Percentiles rank a stretch among this genome's conserved stretches.
These are phyloP conservation scores for Alectoris magna DNA, from an alignment of 2,797 vertebrate genomes.

Conservation along the genomic window DNA sequence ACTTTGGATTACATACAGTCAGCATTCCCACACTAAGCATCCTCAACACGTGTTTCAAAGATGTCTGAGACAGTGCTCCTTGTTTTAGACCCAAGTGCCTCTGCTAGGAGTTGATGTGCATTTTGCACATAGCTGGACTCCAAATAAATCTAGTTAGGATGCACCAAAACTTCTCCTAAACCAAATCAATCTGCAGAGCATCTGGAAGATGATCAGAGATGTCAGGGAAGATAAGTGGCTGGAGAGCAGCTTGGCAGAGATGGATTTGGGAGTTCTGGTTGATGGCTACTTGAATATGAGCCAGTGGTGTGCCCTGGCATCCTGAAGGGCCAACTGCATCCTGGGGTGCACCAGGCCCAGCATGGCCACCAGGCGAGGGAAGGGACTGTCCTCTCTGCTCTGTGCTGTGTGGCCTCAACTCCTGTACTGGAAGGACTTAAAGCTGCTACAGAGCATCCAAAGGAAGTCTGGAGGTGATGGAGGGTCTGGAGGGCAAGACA, in stretches of 20 bases:
- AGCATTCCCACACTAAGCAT: not conserved
- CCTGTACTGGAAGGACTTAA: too few relatives aligned
- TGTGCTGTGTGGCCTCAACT: too few relatives aligned
- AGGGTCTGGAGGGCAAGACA: too few relatives aligned
- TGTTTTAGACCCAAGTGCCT: not conserved
- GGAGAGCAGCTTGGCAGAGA: not conserved
- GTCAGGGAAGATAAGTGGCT: not conserved
- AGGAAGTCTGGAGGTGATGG: too few relatives aligned
- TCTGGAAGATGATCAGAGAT: not conserved
- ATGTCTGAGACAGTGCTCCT: not conserved
- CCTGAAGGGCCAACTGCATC: too few relatives aligned
- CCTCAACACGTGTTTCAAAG: not conserved
- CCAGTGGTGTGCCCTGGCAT: too few relatives aligned
- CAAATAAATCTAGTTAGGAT: rapidly evolving
- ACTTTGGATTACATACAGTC: not conserved
- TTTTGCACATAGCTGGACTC: rapidly evolving
- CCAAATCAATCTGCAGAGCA: not conserved
- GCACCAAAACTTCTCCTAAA: not conserved
- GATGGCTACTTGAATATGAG: not conserved
- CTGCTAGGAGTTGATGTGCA: rapidly evolving
- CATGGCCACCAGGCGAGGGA: too few relatives aligned
- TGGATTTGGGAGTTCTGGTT: not conserved
- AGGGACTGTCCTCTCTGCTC: too few relatives aligned
- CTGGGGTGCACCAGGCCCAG: too few relatives aligned
- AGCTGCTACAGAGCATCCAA: too few relatives aligned